phyloP scores from a whole-genome alignment of 2,797 vertebrate species.

The Botia almorhae region DNA sequence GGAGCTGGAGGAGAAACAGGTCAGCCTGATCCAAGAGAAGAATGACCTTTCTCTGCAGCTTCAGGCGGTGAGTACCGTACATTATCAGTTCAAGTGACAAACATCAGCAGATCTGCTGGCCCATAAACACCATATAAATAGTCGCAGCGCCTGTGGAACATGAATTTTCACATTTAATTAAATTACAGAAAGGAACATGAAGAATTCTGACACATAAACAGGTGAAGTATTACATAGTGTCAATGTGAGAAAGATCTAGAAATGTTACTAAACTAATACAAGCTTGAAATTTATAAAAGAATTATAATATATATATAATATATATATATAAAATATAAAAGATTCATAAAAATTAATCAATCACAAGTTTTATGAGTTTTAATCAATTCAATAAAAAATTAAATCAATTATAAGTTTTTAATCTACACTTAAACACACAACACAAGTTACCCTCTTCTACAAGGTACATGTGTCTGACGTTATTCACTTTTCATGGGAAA shows the following conservation, averaged over 20 bases:
- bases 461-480: too few species aligned
- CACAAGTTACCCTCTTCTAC: too few species aligned
- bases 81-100: not conserved
- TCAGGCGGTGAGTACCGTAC: conserved; percentile 82
- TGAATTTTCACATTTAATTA: not conserved
- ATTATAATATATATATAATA: too few species aligned
- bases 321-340: too few species aligned
- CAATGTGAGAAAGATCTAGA: not conserved
- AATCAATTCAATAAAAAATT: too few species aligned
- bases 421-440: too few species aligned
- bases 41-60: conserved; percentile 90
- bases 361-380: too few species aligned
- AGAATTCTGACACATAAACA: not conserved
- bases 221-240: not conserved
- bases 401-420: too few species aligned
- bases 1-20: conserved; percentile 91
- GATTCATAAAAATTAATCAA: too few species aligned
- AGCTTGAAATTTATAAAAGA: not conserved
- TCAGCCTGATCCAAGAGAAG: conserved; percentile 88
- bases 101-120: not conserved
- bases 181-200: not conserved
- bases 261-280: not conserved
- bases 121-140: not conserved
- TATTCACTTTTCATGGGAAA: too few species aligned
- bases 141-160: not conserved